phyloP scores from a whole-genome alignment of 2,113 vertebrate species.

The Pavo muticus region DNA sequence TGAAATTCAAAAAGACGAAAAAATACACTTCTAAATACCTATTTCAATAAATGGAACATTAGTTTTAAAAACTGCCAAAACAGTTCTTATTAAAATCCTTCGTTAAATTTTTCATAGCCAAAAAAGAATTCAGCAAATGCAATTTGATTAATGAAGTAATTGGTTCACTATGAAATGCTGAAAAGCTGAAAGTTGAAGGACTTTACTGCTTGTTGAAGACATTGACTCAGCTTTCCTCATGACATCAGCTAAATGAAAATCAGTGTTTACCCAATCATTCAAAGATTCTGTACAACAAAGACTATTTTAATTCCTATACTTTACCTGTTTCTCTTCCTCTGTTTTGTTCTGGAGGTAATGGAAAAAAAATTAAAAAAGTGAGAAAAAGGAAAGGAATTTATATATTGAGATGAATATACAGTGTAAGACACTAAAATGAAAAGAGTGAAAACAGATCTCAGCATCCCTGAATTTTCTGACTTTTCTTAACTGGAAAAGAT shows the following conservation, averaged over 20 bases:
- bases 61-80: neutral
- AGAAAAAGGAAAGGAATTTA: neutral
- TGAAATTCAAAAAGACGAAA: neutral
- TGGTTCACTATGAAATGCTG: neutral
- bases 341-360: neutral
- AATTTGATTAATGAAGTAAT: neutral
- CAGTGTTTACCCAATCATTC: neutral
- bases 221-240: neutral
- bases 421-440: neutral
- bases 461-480: neutral
- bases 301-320: neutral
- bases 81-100: neutral
- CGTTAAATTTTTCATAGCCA: neutral
- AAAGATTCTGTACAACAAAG: neutral
- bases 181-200: too few relatives aligned
- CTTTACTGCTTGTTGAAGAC: neutral
- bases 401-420: neutral
- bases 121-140: neutral
- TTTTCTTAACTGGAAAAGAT: neutral
- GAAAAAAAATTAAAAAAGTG: neutral
- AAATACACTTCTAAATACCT: neutral
- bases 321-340: neutral
- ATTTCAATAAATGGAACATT: neutral
- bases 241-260: neutral
- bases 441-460: neutral